Base-by-base conservation (phyloP, 2,888 invertebrate genomes). In the Amiota communis region DNA sequence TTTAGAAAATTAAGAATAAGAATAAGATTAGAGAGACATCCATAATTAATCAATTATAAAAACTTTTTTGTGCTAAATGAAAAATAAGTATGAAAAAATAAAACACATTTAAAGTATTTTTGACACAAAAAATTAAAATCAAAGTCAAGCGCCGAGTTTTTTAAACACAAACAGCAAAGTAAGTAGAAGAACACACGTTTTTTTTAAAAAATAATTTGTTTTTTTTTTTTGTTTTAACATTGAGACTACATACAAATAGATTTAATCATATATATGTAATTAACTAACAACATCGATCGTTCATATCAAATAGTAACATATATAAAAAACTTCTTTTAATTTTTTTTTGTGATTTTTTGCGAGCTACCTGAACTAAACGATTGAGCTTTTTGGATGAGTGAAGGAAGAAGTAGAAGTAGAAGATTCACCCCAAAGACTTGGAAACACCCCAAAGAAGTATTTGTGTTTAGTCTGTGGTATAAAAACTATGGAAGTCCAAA, bases 401-500 rank as follows among this genome's bases (percentile, higher is more conserved):
- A 8, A 10, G 10, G 12, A 13, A 36, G 36, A 36, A 36, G 36
- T 36, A 36, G 36, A 36, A 36, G 36, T 36, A 53, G 13, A n/a
- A n/a, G n/a, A 53, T 6, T 53, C 53, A 53, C 53, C 53, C 53
- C n/a, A 53, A 53, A n/a, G 53, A 53, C n/a, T 53, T 53, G 2
- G 2, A n/a, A 12, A 12, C 53, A 53, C 8, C n/a, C 10, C 53
- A 53, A 53, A n/a, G 12, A 53, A n/a, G 53, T 53, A 53, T 53
- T 57, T 57, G 15, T 48, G 47, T 47, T 65, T 36, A 65, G 9
- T 65, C 48, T 47, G 64, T 65, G 36, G 64, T 82, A 82, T 88
- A 88, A 79, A 88, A 88, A 86, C 87, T 88, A 84, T 88, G 89
- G 80, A 88, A 89, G 76, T 88, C 89, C 88, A 89, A 82, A 81